Base-by-base conservation (phyloP, 2,888 invertebrate genomes). In the Polia nebulosa region DNA sequence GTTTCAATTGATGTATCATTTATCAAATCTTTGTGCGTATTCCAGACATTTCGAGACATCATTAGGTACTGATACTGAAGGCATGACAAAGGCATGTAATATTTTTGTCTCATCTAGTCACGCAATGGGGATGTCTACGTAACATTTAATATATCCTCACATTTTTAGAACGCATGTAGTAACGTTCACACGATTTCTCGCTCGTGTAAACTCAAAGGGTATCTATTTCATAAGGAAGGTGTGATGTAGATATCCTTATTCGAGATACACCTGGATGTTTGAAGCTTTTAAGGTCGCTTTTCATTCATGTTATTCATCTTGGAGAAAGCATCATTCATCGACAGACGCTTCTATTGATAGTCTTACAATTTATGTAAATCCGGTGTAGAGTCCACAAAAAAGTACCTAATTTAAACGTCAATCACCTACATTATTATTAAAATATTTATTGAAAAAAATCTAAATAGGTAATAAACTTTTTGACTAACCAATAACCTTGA, bases 71-170 rank as follows among this genome's bases (percentile, higher is more conserved):
- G 41, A 45, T 51, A 22, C 20, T 59, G 39, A 59, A 58, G 27
- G 44, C 20, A 27, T 32, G 55, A 71, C 49, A 73, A 60, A 60
- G 45, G 51, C 32, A 45, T 41, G 34, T 65, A 41, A 53, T 52
- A 25, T 78, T 65, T 65, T 52, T 74, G 73, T 53, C 72, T 47
- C 62, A 32, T 53, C 8, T 34, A 27, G 58, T 36, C 75, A 75
- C 56, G 67, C 75, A 32, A 73, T 52, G 49, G 13, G 27, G 22
- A 22, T 27, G 25, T 22, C 41, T 25, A 27, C 20, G 36, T 62
- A 41, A 63, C 41, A 13, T 51, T 15, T 27, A 34, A 34, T 34
- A 57, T 71, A 57, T 20, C 13, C 15, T 39, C 25, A 27, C 27
- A 59, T 72, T 71, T 39, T 13, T 34, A 22, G 15, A 15, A 51